A percentile compares a stretch with the other conserved stretches of the same genome.
phyloP scores from a whole-genome alignment of 1,140 invertebrate genomes.

The Solen grandis region DNA sequence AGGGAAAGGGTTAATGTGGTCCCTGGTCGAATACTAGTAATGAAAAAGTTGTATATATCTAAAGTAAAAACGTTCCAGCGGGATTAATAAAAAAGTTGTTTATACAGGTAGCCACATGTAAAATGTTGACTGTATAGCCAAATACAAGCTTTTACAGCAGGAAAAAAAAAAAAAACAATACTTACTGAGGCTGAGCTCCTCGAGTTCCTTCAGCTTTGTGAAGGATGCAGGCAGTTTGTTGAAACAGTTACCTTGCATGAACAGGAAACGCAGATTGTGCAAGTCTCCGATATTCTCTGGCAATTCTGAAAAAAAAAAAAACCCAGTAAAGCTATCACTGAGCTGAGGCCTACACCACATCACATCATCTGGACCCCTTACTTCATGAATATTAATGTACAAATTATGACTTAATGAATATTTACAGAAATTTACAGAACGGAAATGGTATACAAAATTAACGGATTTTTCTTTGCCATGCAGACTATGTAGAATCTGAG shows the following conservation, averaged over 20 bases:
- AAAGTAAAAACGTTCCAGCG: too few species aligned
- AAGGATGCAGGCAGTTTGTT: conserved; percentile 68
- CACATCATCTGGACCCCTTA: not conserved
- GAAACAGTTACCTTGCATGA: conserved; percentile 71
- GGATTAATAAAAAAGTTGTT: too few species aligned
- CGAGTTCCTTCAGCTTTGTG: conserved; percentile 65
- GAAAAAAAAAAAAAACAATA: too few species aligned
- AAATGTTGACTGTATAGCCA: too few species aligned
- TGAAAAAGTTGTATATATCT: too few species aligned
- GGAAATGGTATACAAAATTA: not conserved
- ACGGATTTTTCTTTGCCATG: too few species aligned
- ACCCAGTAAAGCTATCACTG: not conserved
- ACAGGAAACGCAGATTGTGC: conserved; percentile 57
- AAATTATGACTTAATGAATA: too few species aligned
- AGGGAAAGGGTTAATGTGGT: too few species aligned
- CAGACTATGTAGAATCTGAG: too few species aligned
- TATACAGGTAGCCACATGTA: too few species aligned
- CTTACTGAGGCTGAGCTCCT: conserved; percentile 70
- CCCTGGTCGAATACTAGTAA: too few species aligned
- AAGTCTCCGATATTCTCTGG: conserved; percentile 72
- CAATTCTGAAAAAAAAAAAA: conserved; percentile 48
- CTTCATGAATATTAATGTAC: not conserved
- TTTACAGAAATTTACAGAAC: not conserved
- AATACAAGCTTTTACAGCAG: too few species aligned
- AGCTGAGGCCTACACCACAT: not conserved